phyloP scores from a whole-genome alignment of 2,113 vertebrate species.

The Calyptomena viridis region DNA sequence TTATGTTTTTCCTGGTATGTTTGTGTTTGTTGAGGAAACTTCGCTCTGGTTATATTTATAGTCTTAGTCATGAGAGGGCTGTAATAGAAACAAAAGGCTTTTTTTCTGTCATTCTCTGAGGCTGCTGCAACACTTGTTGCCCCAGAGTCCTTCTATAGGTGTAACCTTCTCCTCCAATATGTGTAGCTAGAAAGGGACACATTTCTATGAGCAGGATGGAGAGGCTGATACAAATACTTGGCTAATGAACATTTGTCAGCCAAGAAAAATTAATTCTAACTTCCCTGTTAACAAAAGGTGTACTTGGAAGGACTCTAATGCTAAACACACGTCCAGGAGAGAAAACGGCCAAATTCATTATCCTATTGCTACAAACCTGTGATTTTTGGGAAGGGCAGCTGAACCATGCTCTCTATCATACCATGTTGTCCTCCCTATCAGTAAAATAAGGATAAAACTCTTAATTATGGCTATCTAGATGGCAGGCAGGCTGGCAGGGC shows the following conservation, averaged over 20 bases:
- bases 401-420: not conserved
- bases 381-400: not conserved
- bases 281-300: not conserved
- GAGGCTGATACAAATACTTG: not conserved
- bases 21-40: not conserved
- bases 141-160: not conserved
- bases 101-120: not conserved
- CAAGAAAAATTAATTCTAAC: not conserved
- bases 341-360: not conserved
- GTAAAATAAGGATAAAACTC: not conserved
- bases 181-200: not conserved
- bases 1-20: not conserved
- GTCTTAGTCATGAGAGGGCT: not conserved
- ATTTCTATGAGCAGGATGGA: not conserved
- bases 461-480: not conserved
- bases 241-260: not conserved
- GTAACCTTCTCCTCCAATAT: not conserved
- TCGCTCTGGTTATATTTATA: not conserved
- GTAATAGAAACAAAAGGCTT: not conserved
- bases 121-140: not conserved
- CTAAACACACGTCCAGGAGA: not conserved
- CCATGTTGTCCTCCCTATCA: not conserved
- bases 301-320: not conserved
- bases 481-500: not conserved
- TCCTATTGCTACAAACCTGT: not conserved